Evolutionary conservation across 2,113 vertebrate genomes (phyloP), one percentile per base, ranked within the genome.

Genomic region (Oryzias melastigma): DNA sequence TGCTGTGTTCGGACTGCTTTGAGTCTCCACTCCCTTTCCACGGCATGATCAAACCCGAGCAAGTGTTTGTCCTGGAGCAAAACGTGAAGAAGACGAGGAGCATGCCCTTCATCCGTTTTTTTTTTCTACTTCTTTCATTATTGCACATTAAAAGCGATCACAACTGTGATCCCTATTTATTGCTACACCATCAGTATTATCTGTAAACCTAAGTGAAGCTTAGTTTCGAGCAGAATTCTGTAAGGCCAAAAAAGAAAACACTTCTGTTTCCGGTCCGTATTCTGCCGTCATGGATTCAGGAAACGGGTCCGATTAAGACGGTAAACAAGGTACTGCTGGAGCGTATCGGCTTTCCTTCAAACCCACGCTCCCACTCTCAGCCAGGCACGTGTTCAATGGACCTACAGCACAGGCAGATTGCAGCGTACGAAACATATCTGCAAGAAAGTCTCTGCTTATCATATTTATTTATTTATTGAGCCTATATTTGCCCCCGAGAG

Each of bases 381-480:
- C 57, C 65, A 7, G 42, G 78, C 43, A 41, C 62, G 66, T 64
- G 50, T n/a, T 47, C 54, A 63, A 60, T 14, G 81, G 82, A 89
- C 82, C 82, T 78, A 81, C 18, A 45, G 48, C 49, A n/a, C 22
- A 46, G 44, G 64, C 70, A 67, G 58, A 58, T 22, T 24, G 51
- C 42, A 44, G 58, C 19, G 68, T 29, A 29, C 59, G 60, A 60
- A 57, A 61, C 71, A 67, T 74, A 68, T 75, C 68, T 75, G 35
- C 72, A 62, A 74, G 59, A 52, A 44, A 65, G 70, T 77, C 76
- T 77, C 72, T 80, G 71, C 84, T 75, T 73, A 80, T 59, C 59
- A 74, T 89, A 89, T 90, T 90, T 90, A 90, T 90, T 89, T 90
- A 91, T 91, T 92, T 91, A 91, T 91, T 89, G 75, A 82, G 75